Base-by-base conservation (phyloP, 2,113 vertebrate species). In the Zosterops hypoxanthus region DNA sequence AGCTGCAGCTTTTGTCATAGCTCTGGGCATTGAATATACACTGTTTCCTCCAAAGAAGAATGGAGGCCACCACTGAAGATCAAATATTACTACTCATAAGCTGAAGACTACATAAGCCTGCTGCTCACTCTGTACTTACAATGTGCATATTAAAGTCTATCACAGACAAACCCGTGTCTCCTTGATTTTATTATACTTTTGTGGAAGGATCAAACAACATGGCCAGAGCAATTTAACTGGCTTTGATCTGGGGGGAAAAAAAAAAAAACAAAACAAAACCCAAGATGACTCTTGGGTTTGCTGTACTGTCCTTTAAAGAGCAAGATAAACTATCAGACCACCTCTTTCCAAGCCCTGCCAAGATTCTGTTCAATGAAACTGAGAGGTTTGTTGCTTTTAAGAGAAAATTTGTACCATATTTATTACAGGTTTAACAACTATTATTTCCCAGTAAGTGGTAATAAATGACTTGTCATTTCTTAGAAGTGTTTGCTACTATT, bases 11-110 rank as follows among this genome's bases (percentile, higher is more conserved):
- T 99, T 99, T 12, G 97, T 99, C 39, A 96, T 99, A 42, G 98
- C 99, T 63, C 94, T 99, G 75, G 99, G 98, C 19, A 97, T 99
- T 44, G 99, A 99, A 94, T 99, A 99, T 89, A 46, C 97, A 11
- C 77, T 99, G 46, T 98, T 98, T 76, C 98, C 99, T 44, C 98
- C 98, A 17, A 99, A 98, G 97, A 99, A 99, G 88, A n/a, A 98
- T 78, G 96, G 98, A 82, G 98, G 97, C 22, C 97, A 98, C 84
- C 96, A 97, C 89, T 98, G 96, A 98, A 98, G 79, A 92, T 79
- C 46, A 66, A 75, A 44, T 88, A 44, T 85, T 63, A 57, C 8
- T 80, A 4, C 55, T 53, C 36, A 88, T 53, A 90, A 90, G 55
- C 80, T 82, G 81, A 95, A 95, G 52, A n/a, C 22, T 52, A 73